Evolutionary conservation across 2,113 vertebrate species (phyloP).

Genomic region (Carassius carassius): DNA sequence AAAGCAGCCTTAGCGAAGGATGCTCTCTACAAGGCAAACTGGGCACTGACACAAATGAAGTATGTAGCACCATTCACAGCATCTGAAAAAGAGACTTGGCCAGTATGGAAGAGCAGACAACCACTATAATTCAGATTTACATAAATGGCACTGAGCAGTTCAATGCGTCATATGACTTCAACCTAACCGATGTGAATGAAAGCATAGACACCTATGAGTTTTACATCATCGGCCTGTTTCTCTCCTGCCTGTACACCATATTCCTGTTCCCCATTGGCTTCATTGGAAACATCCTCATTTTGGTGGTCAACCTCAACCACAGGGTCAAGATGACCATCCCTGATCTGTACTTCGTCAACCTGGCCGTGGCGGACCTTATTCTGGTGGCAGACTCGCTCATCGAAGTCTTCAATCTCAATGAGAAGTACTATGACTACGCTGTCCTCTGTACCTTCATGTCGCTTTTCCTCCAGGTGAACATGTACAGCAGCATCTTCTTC

Average conservation of each 20-base stretch:
- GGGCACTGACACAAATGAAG: slow-evolving; percentile 58
- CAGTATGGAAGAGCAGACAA: slow-evolving; percentile 80
- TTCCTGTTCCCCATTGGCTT: slow-evolving; percentile 97
- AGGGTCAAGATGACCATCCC: slow-evolving; percentile 97
- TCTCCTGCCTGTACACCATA: slow-evolving; percentile 93
- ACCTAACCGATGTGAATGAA: slow-evolving; percentile 69
- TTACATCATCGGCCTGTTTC: slow-evolving; percentile 87
- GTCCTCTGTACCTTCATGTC: slow-evolving; percentile 97
- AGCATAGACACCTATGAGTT: slow-evolving; percentile 79
- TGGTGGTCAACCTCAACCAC: slow-evolving; percentile 93
- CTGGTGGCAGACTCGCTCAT: slow-evolving; percentile 95
- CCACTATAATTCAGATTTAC: slow-evolving; percentile 69
- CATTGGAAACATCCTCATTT: slow-evolving; percentile 92
- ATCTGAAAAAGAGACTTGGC: slow-evolving; percentile 54
- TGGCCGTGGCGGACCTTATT: slow-evolving; percentile 91
- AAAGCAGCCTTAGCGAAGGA: slow-evolving; percentile 64
- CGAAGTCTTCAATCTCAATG: slow-evolving; percentile 95
- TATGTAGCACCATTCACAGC: slow-evolving; percentile 69
- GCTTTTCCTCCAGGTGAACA: slow-evolving; percentile 97
- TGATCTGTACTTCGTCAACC: slow-evolving; percentile 95
- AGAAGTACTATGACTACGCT: slow-evolving; percentile 94
- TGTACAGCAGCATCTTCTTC: slow-evolving; percentile 99
- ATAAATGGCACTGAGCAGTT: slow-evolving; percentile 75
- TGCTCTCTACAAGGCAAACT: slow-evolving; percentile 51
- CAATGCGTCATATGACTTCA: slow-evolving; percentile 74